Conservation (phyloP, 2,797 vertebrate genomes). For the Clarias laeviceps region DNA sequence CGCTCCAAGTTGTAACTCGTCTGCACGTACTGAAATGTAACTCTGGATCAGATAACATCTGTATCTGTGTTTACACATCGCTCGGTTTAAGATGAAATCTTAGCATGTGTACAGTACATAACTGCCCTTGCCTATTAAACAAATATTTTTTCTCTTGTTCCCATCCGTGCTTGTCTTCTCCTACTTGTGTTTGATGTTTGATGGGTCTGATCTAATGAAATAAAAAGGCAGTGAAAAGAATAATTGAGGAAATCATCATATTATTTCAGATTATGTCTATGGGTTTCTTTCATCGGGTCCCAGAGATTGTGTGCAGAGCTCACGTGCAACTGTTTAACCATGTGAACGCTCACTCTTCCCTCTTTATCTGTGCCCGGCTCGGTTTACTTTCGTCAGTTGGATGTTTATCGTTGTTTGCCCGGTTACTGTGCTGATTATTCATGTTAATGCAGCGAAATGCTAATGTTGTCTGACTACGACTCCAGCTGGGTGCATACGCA, state of each 20-base stretch:
- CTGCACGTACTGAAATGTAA: neutral
- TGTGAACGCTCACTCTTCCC: neutral
- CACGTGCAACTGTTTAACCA: too few relatives aligned
- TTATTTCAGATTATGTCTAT: too few relatives aligned
- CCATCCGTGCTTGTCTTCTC: neutral
- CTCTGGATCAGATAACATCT: neutral
- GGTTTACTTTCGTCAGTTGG: neutral
- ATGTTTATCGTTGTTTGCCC: slow-evolving; percentile 15
- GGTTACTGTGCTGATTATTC: neutral
- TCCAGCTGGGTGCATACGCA: slow-evolving; percentile 22
- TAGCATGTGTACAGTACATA: too few relatives aligned
- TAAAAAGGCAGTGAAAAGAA: too few relatives aligned
- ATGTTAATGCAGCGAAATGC: slow-evolving; percentile 23
- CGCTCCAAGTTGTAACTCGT: neutral
- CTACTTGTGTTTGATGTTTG: neutral
- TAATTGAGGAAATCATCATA: too few relatives aligned
- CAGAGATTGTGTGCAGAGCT: too few relatives aligned
- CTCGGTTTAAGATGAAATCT: neutral
- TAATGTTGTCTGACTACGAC: slow-evolving; percentile 22
- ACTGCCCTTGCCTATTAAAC: too few relatives aligned
- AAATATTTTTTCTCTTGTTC: neutral
- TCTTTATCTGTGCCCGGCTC: slow-evolving; percentile 20
- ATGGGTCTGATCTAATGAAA: too few relatives aligned
- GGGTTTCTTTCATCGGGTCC: too few relatives aligned
- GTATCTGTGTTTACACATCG: neutral